These are phyloP conservation scores for Diarsia dahlii DNA, from an alignment of 2,888 invertebrate species.

Conservation along the genomic window DNA sequence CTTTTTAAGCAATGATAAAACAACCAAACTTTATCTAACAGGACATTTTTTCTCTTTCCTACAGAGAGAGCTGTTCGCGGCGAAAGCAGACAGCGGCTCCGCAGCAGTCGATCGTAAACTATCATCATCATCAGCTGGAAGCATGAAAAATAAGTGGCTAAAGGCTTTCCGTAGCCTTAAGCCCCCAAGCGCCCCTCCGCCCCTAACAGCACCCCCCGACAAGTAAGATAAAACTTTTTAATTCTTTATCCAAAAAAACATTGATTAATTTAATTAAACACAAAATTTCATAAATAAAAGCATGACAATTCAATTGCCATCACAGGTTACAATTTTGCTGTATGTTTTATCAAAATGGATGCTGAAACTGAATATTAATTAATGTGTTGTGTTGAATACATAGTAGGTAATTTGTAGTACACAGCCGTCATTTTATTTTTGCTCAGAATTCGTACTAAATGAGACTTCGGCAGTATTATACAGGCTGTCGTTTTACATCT, in stretches of 20 bases:
- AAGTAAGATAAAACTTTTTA: slow-evolving; percentile 77
- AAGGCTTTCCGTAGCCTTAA: slow-evolving; percentile 99
- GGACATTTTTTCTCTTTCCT: slow-evolving; percentile 72
- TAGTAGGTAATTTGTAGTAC: slow-evolving; percentile 16
- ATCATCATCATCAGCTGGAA: slow-evolving; percentile 95
- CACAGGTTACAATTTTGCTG: slow-evolving; percentile 59
- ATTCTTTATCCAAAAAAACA: slow-evolving; percentile 18
- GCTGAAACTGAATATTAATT: slow-evolving; percentile 37
- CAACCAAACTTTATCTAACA: slow-evolving; percentile 1
- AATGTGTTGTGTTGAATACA: slow-evolving; percentile 35
- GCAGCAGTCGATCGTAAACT: slow-evolving; percentile 95
- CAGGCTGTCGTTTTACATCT: too few species aligned
- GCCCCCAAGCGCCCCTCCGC: slow-evolving; percentile 92
- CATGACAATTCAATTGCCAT: slow-evolving; percentile 56
- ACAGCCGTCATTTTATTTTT: slow-evolving; percentile 7
- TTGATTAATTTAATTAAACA: slow-evolving; percentile 42
- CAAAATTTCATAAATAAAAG: slow-evolving; percentile 55
- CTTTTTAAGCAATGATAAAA: not conserved
- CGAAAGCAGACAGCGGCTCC: slow-evolving; percentile 93
- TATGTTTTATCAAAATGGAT: slow-evolving; percentile 63
- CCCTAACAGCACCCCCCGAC: slow-evolving; percentile 86
- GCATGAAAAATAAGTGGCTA: slow-evolving; percentile 99
- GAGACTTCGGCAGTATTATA: not conserved
- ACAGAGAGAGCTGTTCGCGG: slow-evolving; percentile 96
- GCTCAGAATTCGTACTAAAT: slow-evolving; percentile 10